Evolutionary conservation across 2,888 invertebrate genomes (phyloP).

Genomic region (Diarsia rubi): DNA sequence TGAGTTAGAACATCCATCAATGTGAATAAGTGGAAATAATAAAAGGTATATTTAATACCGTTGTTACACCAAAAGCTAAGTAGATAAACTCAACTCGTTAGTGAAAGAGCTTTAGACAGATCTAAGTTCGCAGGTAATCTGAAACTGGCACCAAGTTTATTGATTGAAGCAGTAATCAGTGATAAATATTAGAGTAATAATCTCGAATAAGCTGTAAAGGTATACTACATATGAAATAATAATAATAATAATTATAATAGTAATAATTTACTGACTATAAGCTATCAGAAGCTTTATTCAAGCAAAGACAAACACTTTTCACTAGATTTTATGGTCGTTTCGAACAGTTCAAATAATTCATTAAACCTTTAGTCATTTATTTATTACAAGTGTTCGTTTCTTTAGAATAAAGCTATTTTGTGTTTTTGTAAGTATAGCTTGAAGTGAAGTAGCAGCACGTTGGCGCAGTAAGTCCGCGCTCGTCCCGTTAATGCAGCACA

Average conservation of each 20-base stretch:
- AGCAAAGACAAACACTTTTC: too few relatives aligned
- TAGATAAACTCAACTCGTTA: not conserved
- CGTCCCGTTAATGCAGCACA: constrained; percentile 83
- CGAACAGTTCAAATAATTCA: not conserved
- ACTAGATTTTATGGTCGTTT: not conserved
- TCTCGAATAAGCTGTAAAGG: not conserved
- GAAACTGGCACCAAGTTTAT: not conserved
- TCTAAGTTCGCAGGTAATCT: not conserved
- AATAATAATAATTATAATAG: too few relatives aligned
- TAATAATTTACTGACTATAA: not conserved
- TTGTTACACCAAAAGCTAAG: constrained; percentile 66
- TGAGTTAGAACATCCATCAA: constrained; percentile 89
- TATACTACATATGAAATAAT: too few relatives aligned
- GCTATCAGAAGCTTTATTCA: not conserved
- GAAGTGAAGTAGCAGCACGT: constrained; percentile 44
- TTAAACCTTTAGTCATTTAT: not conserved
- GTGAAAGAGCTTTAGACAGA: not conserved
- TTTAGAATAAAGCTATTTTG: not conserved
- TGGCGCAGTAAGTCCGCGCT: constrained; percentile 68
- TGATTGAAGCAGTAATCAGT: not conserved
- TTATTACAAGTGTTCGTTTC: not conserved
- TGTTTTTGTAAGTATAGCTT: constrained; percentile 59
- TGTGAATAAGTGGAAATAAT: constrained; percentile 79
- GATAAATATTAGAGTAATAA: not conserved
- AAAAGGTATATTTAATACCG: constrained; percentile 70